Evolutionary conservation across 2,888 invertebrate genomes (phyloP).

Genomic region (Elmis aenea): DNA sequence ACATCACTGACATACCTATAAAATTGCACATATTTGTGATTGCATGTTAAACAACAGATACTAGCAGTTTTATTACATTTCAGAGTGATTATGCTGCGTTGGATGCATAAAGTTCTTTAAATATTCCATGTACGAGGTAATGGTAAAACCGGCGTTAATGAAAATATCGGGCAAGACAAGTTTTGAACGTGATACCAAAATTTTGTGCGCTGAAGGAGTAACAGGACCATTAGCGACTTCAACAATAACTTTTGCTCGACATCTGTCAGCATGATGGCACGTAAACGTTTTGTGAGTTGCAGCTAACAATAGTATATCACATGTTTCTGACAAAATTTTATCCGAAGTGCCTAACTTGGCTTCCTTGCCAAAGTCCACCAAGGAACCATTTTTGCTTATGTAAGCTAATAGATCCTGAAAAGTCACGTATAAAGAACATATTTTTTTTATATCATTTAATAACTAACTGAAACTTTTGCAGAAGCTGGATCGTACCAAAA

Average conservation of each 20-base stretch:
- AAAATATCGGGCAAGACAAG: constrained; percentile 42
- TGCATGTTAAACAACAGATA: too few relatives aligned
- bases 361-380: constrained; percentile 27
- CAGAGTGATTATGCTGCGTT: too few relatives aligned
- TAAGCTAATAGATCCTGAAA: constrained; percentile 33
- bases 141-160: constrained; percentile 34
- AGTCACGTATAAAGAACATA: too few relatives aligned
- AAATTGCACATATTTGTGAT: too few relatives aligned
- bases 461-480: constrained; percentile 33
- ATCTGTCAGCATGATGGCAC: constrained; percentile 36
- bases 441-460: too few relatives aligned
- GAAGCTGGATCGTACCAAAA: constrained; percentile 36
- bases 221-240: constrained; percentile 41
- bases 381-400: constrained; percentile 28
- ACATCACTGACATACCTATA: too few relatives aligned
- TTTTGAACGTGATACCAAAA: constrained; percentile 32
- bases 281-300: constrained; percentile 36
- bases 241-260: constrained; percentile 40
- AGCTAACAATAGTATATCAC: constrained; percentile 40
- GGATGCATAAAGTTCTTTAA: constrained; percentile 29
- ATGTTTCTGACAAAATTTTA: constrained; percentile 33
- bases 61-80: too few relatives aligned
- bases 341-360: constrained; percentile 24
- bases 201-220: constrained; percentile 39
- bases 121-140: constrained; percentile 40